These are phyloP conservation scores for Zaprionus tsacasi DNA, from an alignment of 1,140 invertebrate species.

Conservation along the genomic window DNA sequence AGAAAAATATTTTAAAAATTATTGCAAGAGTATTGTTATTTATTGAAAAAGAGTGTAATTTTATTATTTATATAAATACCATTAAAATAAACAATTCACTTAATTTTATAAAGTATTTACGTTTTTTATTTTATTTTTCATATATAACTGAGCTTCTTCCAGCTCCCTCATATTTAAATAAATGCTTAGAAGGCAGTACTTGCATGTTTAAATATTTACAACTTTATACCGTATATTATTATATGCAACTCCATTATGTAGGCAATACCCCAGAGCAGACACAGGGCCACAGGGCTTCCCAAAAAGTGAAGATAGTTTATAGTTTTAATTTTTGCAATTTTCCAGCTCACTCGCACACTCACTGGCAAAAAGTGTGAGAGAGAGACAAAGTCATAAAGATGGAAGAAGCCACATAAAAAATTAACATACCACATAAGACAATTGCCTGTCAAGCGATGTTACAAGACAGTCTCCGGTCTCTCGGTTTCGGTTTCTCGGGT, in stretches of 20 bases:
- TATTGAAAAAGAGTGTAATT: no score
- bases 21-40: no score
- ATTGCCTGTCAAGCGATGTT: constrained; percentile 76
- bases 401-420: constrained; percentile 58
- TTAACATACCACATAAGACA: constrained; percentile 82
- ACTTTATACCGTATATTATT: constrained; percentile 2
- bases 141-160: not conserved
- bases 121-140: not conserved
- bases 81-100: no score
- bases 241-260: constrained; percentile 59
- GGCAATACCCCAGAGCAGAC: constrained; percentile 62
- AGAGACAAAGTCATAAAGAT: constrained; percentile 19
- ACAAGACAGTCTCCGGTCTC: constrained; percentile 54
- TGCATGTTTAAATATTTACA: constrained; percentile 20
- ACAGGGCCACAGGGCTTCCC: constrained; percentile 26
- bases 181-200: not conserved
- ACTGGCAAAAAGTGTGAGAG: constrained; percentile 1
- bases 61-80: no score
- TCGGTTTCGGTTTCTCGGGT: constrained; percentile 38
- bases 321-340: constrained; percentile 79
- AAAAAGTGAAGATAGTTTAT: constrained; percentile 69
- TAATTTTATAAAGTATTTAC: no score
- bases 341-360: constrained; percentile 21
- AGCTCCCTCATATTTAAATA: not conserved
- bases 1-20: no score